Evolutionary conservation across 2,888 invertebrate species (phyloP), one percentile per base, ranked within the genome.

Genomic region (Muscina levida): DNA sequence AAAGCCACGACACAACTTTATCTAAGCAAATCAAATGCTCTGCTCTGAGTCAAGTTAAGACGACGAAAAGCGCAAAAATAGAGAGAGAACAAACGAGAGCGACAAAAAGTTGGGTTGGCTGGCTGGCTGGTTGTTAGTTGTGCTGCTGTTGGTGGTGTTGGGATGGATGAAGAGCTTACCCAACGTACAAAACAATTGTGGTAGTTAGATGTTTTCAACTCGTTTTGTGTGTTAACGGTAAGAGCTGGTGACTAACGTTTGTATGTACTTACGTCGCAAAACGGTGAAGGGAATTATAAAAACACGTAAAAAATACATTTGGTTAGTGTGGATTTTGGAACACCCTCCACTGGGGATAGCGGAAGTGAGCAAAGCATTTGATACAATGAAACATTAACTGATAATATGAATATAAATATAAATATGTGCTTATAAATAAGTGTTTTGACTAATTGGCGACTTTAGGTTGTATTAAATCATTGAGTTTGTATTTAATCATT

Each of bases 1-100:
- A 81, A 81, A 81, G 81, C 72, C 81, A 81, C 81, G 77, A 81
- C 77, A 75, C 81, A 77, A 67, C 39, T 73, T 74, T 81, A 37
- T 48, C 46, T 44, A 59, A 4, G 26, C 15, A 59, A 59, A 13
- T 31, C 37, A 59, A 59, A 22, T 24, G 53, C 22, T 24, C 10
- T 44, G 44, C 51, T 19, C 56, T 26, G 1, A n/a, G 26, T 11
- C 53, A 31, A 31, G 31, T 31, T 31, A 31, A 53, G 53, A 56
- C n/a, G 31, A n/a, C 48, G 13, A 57, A 10, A 13, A 26, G 31
- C 57, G 11, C 59, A 2, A n/a, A 15, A 22, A 59, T 31, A 59
- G 59, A 8, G 26, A 57, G 31, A 37, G 37, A 39, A 19, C 31
- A 13, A 42, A n/a, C 19, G 39, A 51, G 51, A 22, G 19, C 1